phyloP scores from a whole-genome alignment of 2,113 vertebrate species.

The Notarius quadriscutis region DNA sequence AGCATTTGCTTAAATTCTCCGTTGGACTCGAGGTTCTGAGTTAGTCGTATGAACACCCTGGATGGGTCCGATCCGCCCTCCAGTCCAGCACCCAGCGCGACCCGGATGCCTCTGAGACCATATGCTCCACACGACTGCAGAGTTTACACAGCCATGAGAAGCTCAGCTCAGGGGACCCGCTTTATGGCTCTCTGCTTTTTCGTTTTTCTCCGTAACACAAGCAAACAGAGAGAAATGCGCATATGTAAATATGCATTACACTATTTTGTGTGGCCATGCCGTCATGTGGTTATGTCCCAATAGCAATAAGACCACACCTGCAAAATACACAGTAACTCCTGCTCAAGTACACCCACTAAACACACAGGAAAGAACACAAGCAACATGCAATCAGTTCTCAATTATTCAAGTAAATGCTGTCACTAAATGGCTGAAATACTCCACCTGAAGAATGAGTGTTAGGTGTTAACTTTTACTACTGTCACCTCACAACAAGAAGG shows the following conservation, averaged over 20 bases:
- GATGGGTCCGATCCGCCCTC: slow-evolving; percentile 5
- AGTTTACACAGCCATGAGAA: background rate
- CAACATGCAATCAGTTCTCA: slow-evolving; percentile 7
- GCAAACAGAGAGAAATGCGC: background rate
- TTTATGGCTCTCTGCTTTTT: background rate
- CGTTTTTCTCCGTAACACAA: background rate
- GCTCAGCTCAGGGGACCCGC: too few relatives aligned
- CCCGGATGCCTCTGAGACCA: slow-evolving; percentile 36
- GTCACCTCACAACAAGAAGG: too few relatives aligned
- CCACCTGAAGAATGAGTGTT: background rate
- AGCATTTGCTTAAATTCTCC: background rate
- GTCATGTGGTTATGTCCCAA: background rate
- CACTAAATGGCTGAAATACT: background rate
- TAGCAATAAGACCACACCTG: slow-evolving; percentile 41
- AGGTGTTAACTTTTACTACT: too few relatives aligned
- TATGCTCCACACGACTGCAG: background rate
- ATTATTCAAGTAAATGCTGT: background rate
- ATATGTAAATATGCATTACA: background rate
- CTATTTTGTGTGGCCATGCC: background rate
- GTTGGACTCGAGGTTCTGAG: background rate
- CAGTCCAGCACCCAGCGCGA: slow-evolving; percentile 41
- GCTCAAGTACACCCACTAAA: slow-evolving; percentile 39
- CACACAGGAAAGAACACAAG: slow-evolving; percentile 8
- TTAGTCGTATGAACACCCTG: slow-evolving; percentile 6
- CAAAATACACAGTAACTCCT: slow-evolving; percentile 44